phyloP scores from a whole-genome alignment of 2,888 invertebrate genomes.

The Leucoptera coffeella region DNA sequence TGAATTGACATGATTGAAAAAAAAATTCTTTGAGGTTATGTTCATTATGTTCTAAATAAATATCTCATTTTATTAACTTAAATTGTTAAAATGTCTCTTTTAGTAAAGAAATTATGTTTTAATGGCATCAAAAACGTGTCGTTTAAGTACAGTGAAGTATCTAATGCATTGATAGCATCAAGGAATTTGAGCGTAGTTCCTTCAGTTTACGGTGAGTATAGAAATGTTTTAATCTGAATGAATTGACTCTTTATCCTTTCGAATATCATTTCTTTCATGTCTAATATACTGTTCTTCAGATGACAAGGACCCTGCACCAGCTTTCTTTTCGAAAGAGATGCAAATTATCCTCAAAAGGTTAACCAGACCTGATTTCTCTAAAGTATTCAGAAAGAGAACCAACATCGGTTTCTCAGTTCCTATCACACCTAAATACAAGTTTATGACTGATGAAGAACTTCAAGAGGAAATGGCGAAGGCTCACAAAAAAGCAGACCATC shows the following conservation, averaged over 20 bases:
- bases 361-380: conserved; percentile 66
- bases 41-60: too few relatives aligned
- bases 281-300: conserved; percentile 9
- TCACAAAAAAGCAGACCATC: conserved; percentile 47
- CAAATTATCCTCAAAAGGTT: conserved; percentile 68
- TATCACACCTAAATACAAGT: conserved; percentile 60
- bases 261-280: too few relatives aligned
- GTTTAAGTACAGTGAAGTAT: conserved; percentile 15
- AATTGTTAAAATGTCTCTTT: conserved; percentile 15
- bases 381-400: conserved; percentile 61
- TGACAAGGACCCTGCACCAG: conserved; percentile 61
- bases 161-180: conserved; percentile 16
- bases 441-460: conserved; percentile 76
- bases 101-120: conserved; percentile 15
- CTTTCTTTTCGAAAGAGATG: conserved; percentile 69
- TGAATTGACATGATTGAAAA: too few relatives aligned
- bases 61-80: not conserved
- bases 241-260: too few relatives aligned
- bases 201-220: conserved; percentile 26
- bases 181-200: conserved; percentile 34
- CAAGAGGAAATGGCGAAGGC: conserved; percentile 53
- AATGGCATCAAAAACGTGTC: conserved; percentile 13
- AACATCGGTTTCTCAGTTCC: conserved; percentile 45
- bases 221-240: too few relatives aligned
- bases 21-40: too few relatives aligned